Evolutionary conservation across 2,888 invertebrate genomes (phyloP).

Genomic region (Hydroisotoma schaefferi): DNA sequence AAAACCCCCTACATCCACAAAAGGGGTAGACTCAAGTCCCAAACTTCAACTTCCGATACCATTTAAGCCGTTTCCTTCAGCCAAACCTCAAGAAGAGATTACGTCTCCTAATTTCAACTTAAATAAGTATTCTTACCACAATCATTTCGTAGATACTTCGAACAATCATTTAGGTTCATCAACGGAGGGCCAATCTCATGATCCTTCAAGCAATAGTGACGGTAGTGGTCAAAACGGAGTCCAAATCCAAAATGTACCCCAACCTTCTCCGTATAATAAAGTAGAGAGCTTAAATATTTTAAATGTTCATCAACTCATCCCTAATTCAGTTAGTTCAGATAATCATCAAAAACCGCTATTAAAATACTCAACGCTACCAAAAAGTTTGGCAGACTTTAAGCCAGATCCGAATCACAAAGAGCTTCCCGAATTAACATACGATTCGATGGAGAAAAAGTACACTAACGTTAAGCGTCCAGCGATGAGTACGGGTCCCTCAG

Average conservation of each 20-base stretch:
- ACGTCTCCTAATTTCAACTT: background rate
- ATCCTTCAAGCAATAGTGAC: no score
- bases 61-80: conserved; percentile 2
- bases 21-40: background rate
- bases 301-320: no score
- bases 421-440: conserved; percentile 37
- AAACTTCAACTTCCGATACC: conserved; percentile 4
- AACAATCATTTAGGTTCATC: background rate
- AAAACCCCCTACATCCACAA: conserved; percentile 1
- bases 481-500: background rate
- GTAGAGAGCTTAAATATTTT: no score
- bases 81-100: background rate
- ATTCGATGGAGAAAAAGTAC: no score
- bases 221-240: no score
- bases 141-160: background rate
- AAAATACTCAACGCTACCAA: conserved; percentile 42
- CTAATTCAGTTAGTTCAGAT: no score
- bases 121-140: background rate
- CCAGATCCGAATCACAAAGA: conserved; percentile 39
- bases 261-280: no score
- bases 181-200: background rate
- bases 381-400: conserved; percentile 26
- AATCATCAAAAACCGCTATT: background rate
- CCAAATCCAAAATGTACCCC: no score
- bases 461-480: conserved; percentile 12